Evolutionary conservation across 1,140 invertebrate genomes (phyloP), one percentile per base, ranked within the genome.

Genomic region (Trinorchestia longiramus): DNA sequence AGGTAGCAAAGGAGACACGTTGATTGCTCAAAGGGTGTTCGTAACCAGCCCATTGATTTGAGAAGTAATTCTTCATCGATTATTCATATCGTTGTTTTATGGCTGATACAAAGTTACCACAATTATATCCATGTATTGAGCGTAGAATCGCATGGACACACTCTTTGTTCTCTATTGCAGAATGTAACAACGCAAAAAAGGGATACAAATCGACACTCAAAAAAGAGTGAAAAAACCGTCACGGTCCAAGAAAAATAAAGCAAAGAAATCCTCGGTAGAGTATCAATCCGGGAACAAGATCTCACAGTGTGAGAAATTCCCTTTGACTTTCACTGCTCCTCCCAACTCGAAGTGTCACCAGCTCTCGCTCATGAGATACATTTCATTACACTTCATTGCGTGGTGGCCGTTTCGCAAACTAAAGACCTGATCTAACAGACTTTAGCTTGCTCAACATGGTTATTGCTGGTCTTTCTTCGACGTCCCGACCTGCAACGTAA

Each of bases 281-380:
- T 41, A 41, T 15, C 44, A 6, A 94, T 44, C 44, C 43, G 44
- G 43, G 92, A 94, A 40, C 43, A 43, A 47, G 44, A 94, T 94
- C 92, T 94, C 43, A 44, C 36, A 43, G 92, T 94, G 92, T 94
- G 92, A 44, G 92, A 94, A 94, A 47, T 47, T 42, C 92, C 15
- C 92, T n/a, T 23, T n/a, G 43, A 94, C 92, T 94, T 94, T 94
- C 92, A 94, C 92, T 94, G 92, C 92, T 94, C 43, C 6, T 47
- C 43, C 0, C 44, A 47, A 43, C 92, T 23, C 23, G 43, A 45
- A 47, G 92, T 94, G 92, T 47, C 92, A 94, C 92, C 92, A n/a
- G 6, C 92, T 94, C 43, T 44, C 92, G 44, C 43, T 47, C 40
- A 43, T 94, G 47, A 43, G 43, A 94, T 94, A 43, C 6, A 6